These are phyloP conservation scores for Aselliscus stoliczkanus DNA, from an alignment of 2,797 vertebrate genomes.

Conservation along the genomic window DNA sequence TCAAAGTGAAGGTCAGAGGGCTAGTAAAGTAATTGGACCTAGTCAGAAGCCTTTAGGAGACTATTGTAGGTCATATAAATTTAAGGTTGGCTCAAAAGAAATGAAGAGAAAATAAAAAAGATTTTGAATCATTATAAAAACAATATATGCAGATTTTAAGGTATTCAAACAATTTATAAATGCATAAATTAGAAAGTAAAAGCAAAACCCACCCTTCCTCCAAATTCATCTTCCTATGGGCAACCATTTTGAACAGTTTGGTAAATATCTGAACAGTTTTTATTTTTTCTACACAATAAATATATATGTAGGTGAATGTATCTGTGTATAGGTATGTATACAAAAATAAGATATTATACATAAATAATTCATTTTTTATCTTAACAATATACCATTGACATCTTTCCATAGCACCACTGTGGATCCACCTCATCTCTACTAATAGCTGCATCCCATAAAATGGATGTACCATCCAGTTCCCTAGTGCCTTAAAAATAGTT, in stretches of 20 bases:
- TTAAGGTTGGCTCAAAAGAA: not conserved
- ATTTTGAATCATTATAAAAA: conserved; percentile 13
- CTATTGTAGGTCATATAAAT: not conserved
- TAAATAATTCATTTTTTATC: not conserved
- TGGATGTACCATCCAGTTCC: not conserved
- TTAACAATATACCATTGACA: not conserved
- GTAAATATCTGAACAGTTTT: not conserved
- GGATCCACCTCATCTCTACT: not conserved
- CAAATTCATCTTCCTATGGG: not conserved
- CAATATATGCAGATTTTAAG: not conserved
- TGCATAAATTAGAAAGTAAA: not conserved
- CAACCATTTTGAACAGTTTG: not conserved
- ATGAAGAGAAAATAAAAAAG: not conserved
- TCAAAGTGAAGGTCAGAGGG: not conserved
- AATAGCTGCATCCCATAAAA: not conserved
- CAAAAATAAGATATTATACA: not conserved
- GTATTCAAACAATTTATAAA: not conserved
- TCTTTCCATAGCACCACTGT: not conserved
- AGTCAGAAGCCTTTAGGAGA: not conserved
- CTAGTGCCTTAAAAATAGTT: not conserved
- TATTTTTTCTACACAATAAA: not conserved
- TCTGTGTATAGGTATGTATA: not conserved
- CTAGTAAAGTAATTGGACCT: not conserved
- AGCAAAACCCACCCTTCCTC: not conserved
- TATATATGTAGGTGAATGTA: not conserved